A percentile compares a stretch with the other conserved stretches of the same genome.
phyloP scores from a whole-genome alignment of 2,113 vertebrate genomes.

The Sorex araneus region DNA sequence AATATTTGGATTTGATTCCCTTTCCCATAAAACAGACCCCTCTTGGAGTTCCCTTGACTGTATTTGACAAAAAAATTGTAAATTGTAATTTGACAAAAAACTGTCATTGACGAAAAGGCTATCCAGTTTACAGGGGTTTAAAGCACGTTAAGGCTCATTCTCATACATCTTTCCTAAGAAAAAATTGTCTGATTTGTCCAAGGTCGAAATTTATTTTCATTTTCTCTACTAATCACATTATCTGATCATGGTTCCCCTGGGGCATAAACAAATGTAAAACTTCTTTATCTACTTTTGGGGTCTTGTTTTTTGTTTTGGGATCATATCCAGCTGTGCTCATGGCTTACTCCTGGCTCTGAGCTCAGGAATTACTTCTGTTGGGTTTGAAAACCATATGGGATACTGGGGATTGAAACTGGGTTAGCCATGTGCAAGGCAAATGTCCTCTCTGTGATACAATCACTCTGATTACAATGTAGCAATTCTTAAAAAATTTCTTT shows the following conservation, averaged over 20 bases:
- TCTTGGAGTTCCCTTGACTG: conserved; percentile 24
- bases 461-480: too few relatives aligned
- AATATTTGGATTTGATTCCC: conserved; percentile 35
- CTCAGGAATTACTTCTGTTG: too few relatives aligned
- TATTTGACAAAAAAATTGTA: background rate
- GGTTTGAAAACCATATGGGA: too few relatives aligned
- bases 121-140: conserved; percentile 47
- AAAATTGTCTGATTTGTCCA: background rate
- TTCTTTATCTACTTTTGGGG: background rate
- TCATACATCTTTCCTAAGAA: background rate
- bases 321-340: too few relatives aligned
- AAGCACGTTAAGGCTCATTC: background rate
- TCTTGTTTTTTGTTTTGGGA: too few relatives aligned
- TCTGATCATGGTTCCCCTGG: background rate
- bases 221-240: background rate
- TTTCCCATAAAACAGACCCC: conserved; percentile 57
- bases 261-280: background rate
- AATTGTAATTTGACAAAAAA: too few relatives aligned
- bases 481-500: too few relatives aligned
- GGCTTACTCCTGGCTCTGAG: too few relatives aligned
- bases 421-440: too few relatives aligned
- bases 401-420: too few relatives aligned
- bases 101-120: too few relatives aligned
- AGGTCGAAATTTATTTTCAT: background rate
- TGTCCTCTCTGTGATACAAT: too few relatives aligned